Evolutionary conservation across 1,140 invertebrate genomes (phyloP).

Genomic region (Pantala flavescens): DNA sequence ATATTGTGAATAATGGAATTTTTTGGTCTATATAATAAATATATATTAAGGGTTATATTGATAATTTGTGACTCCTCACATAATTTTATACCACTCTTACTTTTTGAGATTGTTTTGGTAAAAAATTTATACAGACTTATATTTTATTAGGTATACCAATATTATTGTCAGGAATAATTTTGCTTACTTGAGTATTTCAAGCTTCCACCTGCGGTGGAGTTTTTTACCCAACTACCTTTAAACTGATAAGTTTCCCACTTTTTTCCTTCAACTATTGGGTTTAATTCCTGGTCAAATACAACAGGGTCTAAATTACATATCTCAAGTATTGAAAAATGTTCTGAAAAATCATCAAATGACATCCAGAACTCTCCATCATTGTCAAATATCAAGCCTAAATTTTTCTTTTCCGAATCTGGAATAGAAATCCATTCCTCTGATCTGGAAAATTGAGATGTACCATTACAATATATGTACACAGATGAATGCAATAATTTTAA

Average conservation of each 20-base stretch:
- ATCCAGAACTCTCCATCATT: conserved; percentile 60
- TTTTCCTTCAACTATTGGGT: conserved; percentile 26
- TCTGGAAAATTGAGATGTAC: not conserved
- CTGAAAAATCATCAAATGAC: conserved; percentile 27
- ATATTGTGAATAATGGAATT: too few species aligned
- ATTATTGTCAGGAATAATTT: not conserved
- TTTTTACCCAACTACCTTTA: conserved; percentile 44
- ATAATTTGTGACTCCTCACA: too few species aligned
- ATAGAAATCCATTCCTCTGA: conserved; percentile 47
- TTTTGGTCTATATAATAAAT: too few species aligned
- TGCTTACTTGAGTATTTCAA: conserved; percentile 45
- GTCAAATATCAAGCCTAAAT: conserved; percentile 45
- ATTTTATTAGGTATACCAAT: too few species aligned
- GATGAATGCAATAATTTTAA: not conserved
- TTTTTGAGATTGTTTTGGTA: too few species aligned
- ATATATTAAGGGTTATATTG: too few species aligned
- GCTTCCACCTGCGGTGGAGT: conserved; percentile 51
- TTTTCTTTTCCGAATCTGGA: conserved; percentile 40
- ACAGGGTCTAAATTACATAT: conserved; percentile 51
- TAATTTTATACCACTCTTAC: too few species aligned
- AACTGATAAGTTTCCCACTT: conserved; percentile 45
- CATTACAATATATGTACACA: not conserved
- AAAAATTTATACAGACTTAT: too few species aligned
- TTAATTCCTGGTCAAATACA: conserved; percentile 39
- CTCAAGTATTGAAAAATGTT: conserved; percentile 36